Evolutionary conservation across 2,888 invertebrate species (phyloP).

Genomic region (Cantharis nigra): DNA sequence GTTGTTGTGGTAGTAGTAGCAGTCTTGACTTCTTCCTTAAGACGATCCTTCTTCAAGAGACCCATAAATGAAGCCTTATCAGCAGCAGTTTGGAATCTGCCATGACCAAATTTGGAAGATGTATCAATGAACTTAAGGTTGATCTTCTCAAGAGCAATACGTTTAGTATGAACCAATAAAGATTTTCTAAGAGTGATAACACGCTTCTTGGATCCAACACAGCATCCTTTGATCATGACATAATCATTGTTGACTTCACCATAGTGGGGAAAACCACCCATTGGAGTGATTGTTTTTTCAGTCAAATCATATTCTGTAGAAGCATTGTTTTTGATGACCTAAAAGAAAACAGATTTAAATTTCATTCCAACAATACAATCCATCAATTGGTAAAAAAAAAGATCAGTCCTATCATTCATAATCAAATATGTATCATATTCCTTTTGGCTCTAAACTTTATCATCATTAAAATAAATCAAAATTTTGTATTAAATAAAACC

Average conservation of each 20-base stretch:
- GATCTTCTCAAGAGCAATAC: slow-evolving; percentile 95
- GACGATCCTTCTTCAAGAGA: slow-evolving; percentile 89
- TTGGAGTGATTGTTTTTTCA: slow-evolving; percentile 96
- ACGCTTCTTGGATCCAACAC: slow-evolving; percentile 95
- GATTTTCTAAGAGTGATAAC: slow-evolving; percentile 96
- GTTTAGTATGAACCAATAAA: slow-evolving; percentile 90
- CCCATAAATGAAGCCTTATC: slow-evolving; percentile 99
- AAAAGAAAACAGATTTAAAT: slow-evolving; percentile 35
- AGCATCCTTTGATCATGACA: slow-evolving; percentile 96
- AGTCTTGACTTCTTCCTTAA: slow-evolving; percentile 81
- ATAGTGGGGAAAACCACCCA: slow-evolving; percentile 99
- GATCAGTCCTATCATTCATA: slow-evolving; percentile 58
- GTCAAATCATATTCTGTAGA: slow-evolving; percentile 96
- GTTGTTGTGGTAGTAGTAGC: slow-evolving; percentile 51
- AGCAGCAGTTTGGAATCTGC: slow-evolving; percentile 98
- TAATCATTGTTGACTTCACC: slow-evolving; percentile 99
- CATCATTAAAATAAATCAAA: slow-evolving; percentile 44
- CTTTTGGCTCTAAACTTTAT: slow-evolving; percentile 54
- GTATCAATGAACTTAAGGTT: slow-evolving; percentile 99
- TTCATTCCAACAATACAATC: not conserved
- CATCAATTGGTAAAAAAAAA: not conserved
- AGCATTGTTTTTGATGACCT: slow-evolving; percentile 95
- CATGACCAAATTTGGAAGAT: slow-evolving; percentile 98
- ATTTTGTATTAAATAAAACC: not conserved
- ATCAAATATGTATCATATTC: slow-evolving; percentile 55